Evolutionary conservation across 1,140 invertebrate species (phyloP).

Genomic region (Drosophila chauvacae): DNA sequence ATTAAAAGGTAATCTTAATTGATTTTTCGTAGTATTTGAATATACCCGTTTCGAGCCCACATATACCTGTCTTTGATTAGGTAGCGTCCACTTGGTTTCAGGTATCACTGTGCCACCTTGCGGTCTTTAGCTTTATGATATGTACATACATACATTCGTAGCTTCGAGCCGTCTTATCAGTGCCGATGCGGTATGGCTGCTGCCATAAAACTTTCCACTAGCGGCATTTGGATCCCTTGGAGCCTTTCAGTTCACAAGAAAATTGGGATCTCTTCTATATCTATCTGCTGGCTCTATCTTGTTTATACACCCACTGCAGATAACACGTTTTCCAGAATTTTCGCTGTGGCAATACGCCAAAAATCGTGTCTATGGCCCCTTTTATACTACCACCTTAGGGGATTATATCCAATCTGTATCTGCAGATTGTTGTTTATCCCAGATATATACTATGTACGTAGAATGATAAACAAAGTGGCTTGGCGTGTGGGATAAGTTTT

Average conservation of each 20-base stretch:
- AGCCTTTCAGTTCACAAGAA: slow-evolving; percentile 38
- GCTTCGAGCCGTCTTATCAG: slow-evolving; percentile 33
- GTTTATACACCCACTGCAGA: slow-evolving; percentile 38
- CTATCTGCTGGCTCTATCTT: slow-evolving; percentile 35
- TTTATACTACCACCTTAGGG: slow-evolving; percentile 7
- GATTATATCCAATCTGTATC: slow-evolving; percentile 35
- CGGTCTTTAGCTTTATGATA: slow-evolving; percentile 23
- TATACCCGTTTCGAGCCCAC: not conserved
- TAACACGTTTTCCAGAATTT: slow-evolving; percentile 49
- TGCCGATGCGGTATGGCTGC: slow-evolving; percentile 9
- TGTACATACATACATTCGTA: slow-evolving; percentile 13
- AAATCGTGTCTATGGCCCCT: slow-evolving; percentile 10
- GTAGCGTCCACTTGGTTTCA: not conserved
- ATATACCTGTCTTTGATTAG: not conserved
- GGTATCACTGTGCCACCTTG: slow-evolving; percentile 17
- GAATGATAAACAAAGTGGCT: slow-evolving; percentile 19
- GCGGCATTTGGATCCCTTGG: slow-evolving; percentile 12
- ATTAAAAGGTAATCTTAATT: not conserved
- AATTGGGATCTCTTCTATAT: slow-evolving; percentile 34
- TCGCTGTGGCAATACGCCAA: slow-evolving; percentile 37
- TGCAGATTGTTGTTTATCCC: slow-evolving; percentile 39
- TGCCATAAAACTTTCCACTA: slow-evolving; percentile 56
- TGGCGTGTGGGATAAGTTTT: slow-evolving; percentile 1
- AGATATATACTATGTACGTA: slow-evolving; percentile 3
- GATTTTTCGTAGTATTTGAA: not conserved